phyloP scores from a whole-genome alignment of 2,113 vertebrate species.

The Zosterops lateralis region DNA sequence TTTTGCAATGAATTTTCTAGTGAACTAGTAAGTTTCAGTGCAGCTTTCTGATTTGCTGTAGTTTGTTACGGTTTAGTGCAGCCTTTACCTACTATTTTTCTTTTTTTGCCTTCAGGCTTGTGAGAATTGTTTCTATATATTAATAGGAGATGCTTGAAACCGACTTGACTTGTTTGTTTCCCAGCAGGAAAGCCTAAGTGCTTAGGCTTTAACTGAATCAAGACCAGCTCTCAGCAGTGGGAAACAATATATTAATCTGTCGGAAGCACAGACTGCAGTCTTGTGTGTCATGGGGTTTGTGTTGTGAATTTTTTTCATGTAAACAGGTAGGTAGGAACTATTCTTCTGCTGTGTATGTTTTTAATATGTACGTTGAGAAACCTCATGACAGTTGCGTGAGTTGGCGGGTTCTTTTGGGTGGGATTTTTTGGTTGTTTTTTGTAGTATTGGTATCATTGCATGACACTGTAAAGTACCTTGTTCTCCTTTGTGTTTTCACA shows the following conservation, averaged over 20 bases:
- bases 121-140: constrained; percentile 48
- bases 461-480: constrained; percentile 11
- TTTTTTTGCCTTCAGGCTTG: constrained; percentile 19
- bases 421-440: background rate
- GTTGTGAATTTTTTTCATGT: constrained; percentile 34
- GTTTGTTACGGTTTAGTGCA: background rate
- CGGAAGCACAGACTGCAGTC: constrained; percentile 31
- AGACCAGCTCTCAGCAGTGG: constrained; percentile 50
- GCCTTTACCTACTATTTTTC: background rate
- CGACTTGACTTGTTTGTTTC: constrained; percentile 49
- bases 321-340: constrained; percentile 31
- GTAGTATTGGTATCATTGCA: background rate
- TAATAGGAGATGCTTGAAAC: constrained; percentile 52
- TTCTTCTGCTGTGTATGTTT: background rate
- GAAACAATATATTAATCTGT: constrained; percentile 35
- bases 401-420: background rate
- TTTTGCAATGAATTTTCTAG: background rate
- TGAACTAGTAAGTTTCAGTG: background rate
- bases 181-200: constrained; percentile 50
- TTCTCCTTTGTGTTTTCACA: background rate
- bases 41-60: background rate
- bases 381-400: background rate
- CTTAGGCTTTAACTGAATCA: constrained; percentile 55
- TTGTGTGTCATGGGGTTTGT: constrained; percentile 32
- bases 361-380: background rate